Percentiles rank a stretch among this genome's conserved stretches.
phyloP scores from a whole-genome alignment of 2,113 vertebrate species.

The Etheostoma spectabile region DNA sequence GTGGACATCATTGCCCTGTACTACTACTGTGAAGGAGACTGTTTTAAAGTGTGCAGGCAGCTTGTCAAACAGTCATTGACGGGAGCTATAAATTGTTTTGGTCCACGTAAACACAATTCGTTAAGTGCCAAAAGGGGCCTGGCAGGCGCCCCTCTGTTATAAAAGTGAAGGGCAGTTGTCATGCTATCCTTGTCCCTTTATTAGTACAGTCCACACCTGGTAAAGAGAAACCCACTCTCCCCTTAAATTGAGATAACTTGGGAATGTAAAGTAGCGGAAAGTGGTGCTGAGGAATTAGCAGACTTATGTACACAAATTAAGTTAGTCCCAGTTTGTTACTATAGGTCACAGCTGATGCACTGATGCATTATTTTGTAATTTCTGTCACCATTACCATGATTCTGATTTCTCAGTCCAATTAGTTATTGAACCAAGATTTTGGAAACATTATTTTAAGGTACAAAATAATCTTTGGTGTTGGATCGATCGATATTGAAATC shows the following conservation, averaged over 20 bases:
- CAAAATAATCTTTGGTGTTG: too few relatives aligned
- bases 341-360: constrained; percentile 21
- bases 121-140: constrained; percentile 75
- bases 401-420: too few relatives aligned
- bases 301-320: constrained; percentile 4
- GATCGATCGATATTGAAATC: too few relatives aligned
- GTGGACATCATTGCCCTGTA: constrained; percentile 10
- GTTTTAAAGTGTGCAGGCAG: constrained; percentile 54
- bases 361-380: neutral
- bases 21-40: constrained; percentile 19
- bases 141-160: constrained; percentile 67
- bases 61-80: constrained; percentile 76
- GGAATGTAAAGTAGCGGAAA: constrained; percentile 14
- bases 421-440: too few relatives aligned
- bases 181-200: constrained; percentile 50
- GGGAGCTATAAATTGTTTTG: constrained; percentile 68
- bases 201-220: constrained; percentile 51
- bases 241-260: neutral
- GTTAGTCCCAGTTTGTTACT: neutral
- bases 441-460: too few relatives aligned
- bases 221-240: constrained; percentile 38
- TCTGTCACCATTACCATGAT: too few relatives aligned
- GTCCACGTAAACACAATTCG: constrained; percentile 73
- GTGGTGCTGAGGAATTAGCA: constrained; percentile 26
- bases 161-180: constrained; percentile 61